Conservation (phyloP, 2,888 invertebrate species). For the Erannis defoliaria region DNA sequence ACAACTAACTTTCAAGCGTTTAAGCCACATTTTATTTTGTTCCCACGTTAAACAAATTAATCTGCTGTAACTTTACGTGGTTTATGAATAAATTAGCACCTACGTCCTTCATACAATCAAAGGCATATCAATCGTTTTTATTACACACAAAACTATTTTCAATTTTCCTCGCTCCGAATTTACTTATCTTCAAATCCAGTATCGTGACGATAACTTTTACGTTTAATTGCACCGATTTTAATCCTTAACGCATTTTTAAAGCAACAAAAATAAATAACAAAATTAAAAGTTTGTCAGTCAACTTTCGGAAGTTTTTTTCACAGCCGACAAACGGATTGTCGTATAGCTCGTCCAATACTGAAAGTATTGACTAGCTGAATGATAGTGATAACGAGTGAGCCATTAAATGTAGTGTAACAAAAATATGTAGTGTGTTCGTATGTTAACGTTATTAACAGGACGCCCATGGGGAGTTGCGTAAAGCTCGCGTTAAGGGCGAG, state of each 20-base stretch:
- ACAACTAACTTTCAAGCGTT: too few relatives aligned
- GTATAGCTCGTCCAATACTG: conserved; percentile 52
- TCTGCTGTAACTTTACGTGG: neutral
- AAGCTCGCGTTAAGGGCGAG: conserved; percentile 47
- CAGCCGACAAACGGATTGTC: conserved; percentile 36
- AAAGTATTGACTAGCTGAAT: conserved; percentile 69
- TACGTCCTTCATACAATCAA: conserved; percentile 29
- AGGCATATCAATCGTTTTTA: conserved; percentile 29
- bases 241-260: neutral
- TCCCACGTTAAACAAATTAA: too few relatives aligned
- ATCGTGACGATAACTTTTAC: neutral
- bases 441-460: conserved; percentile 51
- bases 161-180: neutral
- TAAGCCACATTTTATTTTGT: too few relatives aligned
- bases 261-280: neutral
- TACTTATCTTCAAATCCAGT: neutral
- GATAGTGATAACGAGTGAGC: conserved; percentile 64
- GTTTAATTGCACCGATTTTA: neutral
- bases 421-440: conserved; percentile 51
- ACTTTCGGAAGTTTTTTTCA: conserved; percentile 6
- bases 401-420: conserved; percentile 60
- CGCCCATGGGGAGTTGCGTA: conserved; percentile 59
- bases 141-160: conserved; percentile 10
- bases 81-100: conserved; percentile 1
- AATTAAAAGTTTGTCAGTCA: neutral